Conservation (phyloP, 2,113 vertebrate species). For the Bubo blakistoni region DNA sequence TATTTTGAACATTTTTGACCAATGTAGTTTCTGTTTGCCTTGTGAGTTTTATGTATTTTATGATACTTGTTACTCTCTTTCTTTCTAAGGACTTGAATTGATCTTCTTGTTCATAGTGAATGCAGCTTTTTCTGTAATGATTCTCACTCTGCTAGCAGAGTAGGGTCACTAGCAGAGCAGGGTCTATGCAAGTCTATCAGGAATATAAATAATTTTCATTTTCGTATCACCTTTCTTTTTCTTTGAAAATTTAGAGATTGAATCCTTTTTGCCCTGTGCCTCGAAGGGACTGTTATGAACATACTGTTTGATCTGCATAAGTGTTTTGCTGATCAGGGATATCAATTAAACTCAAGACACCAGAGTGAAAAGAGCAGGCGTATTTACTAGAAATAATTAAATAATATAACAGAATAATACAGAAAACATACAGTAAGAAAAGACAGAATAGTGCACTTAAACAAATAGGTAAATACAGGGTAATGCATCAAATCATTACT, state of each 20-base stretch:
- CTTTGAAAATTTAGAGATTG: background rate
- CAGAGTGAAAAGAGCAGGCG: too few relatives aligned
- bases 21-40: background rate
- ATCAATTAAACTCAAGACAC: too few relatives aligned
- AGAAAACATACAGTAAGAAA: too few relatives aligned
- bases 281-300: background rate
- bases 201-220: background rate
- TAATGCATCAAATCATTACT: too few relatives aligned
- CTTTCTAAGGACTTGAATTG: background rate
- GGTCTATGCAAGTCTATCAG: background rate
- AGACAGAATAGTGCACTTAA: too few relatives aligned
- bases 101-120: background rate
- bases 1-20: background rate
- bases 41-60: background rate
- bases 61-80: background rate
- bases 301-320: background rate
- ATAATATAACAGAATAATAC: too few relatives aligned
- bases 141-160: background rate
- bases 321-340: too few relatives aligned
- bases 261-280: background rate
- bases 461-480: too few relatives aligned
- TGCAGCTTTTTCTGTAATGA: background rate
- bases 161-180: background rate
- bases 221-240: background rate
- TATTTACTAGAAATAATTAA: too few relatives aligned